Evolutionary conservation across 2,113 vertebrate species (phyloP).

Genomic region (Melanerpes formicivorus): DNA sequence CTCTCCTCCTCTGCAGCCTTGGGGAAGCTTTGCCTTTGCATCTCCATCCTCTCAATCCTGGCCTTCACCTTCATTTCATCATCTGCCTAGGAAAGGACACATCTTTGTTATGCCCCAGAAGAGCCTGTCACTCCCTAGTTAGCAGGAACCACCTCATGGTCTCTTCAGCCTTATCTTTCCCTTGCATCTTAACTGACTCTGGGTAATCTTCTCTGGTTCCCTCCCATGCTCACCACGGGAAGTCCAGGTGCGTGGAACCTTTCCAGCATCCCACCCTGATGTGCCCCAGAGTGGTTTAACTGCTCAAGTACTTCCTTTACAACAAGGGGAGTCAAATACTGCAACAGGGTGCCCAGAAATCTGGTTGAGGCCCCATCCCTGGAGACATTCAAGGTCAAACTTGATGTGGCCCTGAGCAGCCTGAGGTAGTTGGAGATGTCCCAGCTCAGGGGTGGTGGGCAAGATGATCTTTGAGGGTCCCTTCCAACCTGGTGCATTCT

Average conservation of each 20-base stretch:
- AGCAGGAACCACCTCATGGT: neutral
- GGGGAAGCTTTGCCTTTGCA: neutral
- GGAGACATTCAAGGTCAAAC: too few species aligned
- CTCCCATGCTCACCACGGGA: neutral
- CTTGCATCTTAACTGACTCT: constrained; percentile 55
- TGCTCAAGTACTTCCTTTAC: neutral
- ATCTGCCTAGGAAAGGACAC: neutral
- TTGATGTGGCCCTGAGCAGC: too few species aligned
- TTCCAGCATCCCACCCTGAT: neutral
- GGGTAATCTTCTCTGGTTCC: neutral
- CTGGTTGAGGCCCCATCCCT: too few species aligned
- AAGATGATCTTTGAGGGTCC: too few species aligned
- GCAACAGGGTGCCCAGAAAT: too few species aligned
- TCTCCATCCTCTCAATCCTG: neutral
- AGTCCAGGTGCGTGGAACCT: constrained; percentile 33
- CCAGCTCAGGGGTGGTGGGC: too few species aligned
- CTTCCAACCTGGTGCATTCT: too few species aligned
- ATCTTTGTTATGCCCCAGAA: neutral
- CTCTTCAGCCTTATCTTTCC: constrained; percentile 46
- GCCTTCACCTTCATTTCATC: neutral
- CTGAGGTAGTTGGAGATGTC: too few species aligned
- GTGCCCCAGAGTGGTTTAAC: constrained; percentile 45
- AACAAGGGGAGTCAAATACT: too few species aligned
- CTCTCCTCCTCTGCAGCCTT: neutral
- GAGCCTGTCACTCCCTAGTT: neutral